These are phyloP conservation scores for Chiridota heheva DNA, from an alignment of 35 echinoderm and acorn worm species.

Conservation along the genomic window DNA sequence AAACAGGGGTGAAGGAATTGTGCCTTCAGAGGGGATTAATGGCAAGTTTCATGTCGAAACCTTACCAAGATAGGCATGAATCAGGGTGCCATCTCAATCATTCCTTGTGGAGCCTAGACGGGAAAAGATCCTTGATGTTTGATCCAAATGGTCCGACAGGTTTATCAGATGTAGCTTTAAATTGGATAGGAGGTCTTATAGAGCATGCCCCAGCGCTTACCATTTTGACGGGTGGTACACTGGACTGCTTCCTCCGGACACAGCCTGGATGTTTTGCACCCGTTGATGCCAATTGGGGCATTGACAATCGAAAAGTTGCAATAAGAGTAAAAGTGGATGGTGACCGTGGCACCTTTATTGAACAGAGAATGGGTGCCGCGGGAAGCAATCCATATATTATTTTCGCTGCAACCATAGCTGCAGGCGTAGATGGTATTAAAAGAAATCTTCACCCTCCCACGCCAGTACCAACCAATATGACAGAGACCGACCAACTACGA, in stretches of 20 bases:
- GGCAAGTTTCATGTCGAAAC: constrained; percentile 39
- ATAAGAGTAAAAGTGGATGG: constrained; percentile 51
- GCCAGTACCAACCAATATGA: not conserved
- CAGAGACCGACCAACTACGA: constrained; percentile 3
- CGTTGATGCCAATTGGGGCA: constrained; percentile 49
- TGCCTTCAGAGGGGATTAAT: constrained; percentile 10
- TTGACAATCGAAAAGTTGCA: constrained; percentile 55
- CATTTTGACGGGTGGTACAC: constrained; percentile 25
- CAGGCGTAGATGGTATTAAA: constrained; percentile 69
- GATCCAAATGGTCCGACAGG: constrained; percentile 6
- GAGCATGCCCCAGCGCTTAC: constrained; percentile 55
- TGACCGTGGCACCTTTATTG: constrained; percentile 32
- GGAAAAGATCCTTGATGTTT: constrained; percentile 21
- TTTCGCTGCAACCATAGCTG: constrained; percentile 52
- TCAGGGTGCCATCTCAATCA: constrained; percentile 47
- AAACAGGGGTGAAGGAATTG: constrained; percentile 39
- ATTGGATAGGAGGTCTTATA: constrained; percentile 65
- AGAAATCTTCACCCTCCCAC: constrained; percentile 35
- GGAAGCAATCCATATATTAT: constrained; percentile 62
- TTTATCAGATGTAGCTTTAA: constrained; percentile 43
- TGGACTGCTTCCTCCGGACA: constrained; percentile 34
- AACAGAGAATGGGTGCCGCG: constrained; percentile 59
- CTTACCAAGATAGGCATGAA: constrained; percentile 15
- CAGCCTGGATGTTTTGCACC: constrained; percentile 54
- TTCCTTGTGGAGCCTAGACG: constrained; percentile 50